These are phyloP conservation scores for Bos indicus DNA, from an alignment of 2,113 vertebrate species.

Conservation along the genomic window DNA sequence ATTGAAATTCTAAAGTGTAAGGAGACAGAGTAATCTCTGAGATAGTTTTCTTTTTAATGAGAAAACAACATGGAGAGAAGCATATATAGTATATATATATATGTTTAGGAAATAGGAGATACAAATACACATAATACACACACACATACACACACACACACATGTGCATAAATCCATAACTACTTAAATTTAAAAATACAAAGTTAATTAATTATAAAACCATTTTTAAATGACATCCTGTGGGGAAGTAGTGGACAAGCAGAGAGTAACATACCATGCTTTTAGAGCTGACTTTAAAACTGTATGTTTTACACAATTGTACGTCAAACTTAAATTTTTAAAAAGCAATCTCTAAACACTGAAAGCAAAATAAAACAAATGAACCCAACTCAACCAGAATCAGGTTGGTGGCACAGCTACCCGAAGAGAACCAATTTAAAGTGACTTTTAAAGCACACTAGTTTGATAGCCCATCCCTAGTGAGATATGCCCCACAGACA, in stretches of 20 bases:
- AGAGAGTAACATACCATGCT: not conserved
- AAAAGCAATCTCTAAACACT: slow-evolving; percentile 9
- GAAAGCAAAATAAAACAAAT: slow-evolving; percentile 11
- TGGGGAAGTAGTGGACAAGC: not conserved
- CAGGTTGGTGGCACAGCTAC: not conserved
- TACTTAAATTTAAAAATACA: not conserved
- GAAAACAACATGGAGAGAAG: not conserved
- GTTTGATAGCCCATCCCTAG: not conserved
- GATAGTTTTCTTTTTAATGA: not conserved
- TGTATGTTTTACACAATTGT: not conserved
- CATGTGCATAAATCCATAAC: not conserved
- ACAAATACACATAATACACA: not conserved
- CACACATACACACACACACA: not conserved
- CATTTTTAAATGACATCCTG: not conserved
- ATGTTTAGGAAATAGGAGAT: not conserved
- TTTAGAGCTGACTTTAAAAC: not conserved
- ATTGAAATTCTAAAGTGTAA: not conserved
- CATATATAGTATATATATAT: not conserved
- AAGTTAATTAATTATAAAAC: not conserved
- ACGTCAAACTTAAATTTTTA: not conserved
- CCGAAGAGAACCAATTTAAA: not conserved
- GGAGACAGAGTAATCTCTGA: not conserved
- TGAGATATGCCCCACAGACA: not conserved
- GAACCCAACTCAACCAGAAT: not conserved
- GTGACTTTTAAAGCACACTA: not conserved